Conservation (phyloP, 2,113 vertebrate species). For the Oryzias melastigma region DNA sequence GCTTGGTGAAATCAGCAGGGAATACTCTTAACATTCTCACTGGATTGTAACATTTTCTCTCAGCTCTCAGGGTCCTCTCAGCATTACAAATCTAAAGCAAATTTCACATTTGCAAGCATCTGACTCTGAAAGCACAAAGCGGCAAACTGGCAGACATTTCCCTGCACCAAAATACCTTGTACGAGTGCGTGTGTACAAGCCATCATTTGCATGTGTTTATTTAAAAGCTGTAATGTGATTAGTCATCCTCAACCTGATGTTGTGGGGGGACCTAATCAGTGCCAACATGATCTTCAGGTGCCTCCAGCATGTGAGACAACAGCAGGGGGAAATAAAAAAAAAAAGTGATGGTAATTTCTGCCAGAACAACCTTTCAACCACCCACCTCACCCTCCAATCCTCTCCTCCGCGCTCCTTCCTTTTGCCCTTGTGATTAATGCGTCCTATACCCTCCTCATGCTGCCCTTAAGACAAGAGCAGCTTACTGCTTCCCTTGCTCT, state of each 20-base stretch:
- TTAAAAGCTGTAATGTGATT: constrained; percentile 51
- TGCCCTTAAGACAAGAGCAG: constrained; percentile 65
- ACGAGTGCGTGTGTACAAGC: constrained; percentile 38
- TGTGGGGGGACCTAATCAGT: constrained; percentile 42
- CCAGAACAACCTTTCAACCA: constrained; percentile 49
- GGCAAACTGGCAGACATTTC: constrained; percentile 35
- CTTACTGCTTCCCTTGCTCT: constrained; percentile 47
- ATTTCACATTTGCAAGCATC: constrained; percentile 44
- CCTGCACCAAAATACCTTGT: constrained; percentile 18
- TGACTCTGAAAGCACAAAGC: constrained; percentile 37
- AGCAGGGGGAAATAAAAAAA: constrained; percentile 19
- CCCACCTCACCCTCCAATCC: constrained; percentile 55
- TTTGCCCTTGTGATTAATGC: constrained; percentile 62
- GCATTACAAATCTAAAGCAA: constrained; percentile 41
- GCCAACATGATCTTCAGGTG: constrained; percentile 40
- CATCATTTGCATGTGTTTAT: constrained; percentile 50
- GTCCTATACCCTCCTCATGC: constrained; percentile 50
- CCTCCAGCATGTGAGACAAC: constrained; percentile 43
- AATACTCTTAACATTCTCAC: constrained; percentile 44
- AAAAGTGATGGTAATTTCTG: constrained; percentile 60
- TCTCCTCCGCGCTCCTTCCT: constrained; percentile 27
- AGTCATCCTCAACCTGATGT: constrained; percentile 41
- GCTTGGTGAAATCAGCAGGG: constrained; percentile 33
- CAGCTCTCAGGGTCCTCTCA: constrained; percentile 25
- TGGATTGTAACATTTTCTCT: constrained; percentile 35